Evolutionary conservation across 2,888 invertebrate genomes (phyloP).

Genomic region (Tipula helvola): DNA sequence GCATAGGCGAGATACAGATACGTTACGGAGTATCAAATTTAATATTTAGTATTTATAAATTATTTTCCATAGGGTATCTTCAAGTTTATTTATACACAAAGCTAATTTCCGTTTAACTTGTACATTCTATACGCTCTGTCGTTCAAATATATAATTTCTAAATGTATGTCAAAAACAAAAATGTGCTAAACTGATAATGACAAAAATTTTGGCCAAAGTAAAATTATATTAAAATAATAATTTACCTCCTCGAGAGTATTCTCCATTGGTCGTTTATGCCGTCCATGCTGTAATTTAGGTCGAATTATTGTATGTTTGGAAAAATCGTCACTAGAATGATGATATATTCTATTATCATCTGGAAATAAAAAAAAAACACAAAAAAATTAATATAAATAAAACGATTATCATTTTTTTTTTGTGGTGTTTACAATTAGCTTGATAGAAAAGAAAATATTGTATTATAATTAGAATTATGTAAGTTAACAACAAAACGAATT

Average conservation of each 20-base stretch:
- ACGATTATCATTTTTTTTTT: not conserved
- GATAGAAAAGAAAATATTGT: not conserved
- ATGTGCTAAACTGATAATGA: not conserved
- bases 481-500: not conserved
- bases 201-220: not conserved
- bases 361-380: not conserved
- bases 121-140: not conserved
- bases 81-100: not conserved
- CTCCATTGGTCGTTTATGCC: slow-evolving; percentile 57
- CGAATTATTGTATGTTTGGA: slow-evolving; percentile 30
- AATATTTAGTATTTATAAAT: not conserved
- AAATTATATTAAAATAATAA: slow-evolving; percentile 9
- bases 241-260: slow-evolving; percentile 55
- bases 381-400: not conserved
- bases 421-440: not conserved
- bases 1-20: not conserved
- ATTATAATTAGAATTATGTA: not conserved
- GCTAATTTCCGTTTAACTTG: not conserved
- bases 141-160: not conserved
- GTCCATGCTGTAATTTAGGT: slow-evolving; percentile 60
- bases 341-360: slow-evolving; percentile 6
- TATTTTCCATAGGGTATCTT: not conserved
- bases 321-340: not conserved
- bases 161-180: not conserved
- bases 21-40: not conserved